A percentile compares a stretch with the other conserved stretches of the same genome.
Conservation (phyloP, 2,797 vertebrate species). For the Halcyon leucocephala region DNA sequence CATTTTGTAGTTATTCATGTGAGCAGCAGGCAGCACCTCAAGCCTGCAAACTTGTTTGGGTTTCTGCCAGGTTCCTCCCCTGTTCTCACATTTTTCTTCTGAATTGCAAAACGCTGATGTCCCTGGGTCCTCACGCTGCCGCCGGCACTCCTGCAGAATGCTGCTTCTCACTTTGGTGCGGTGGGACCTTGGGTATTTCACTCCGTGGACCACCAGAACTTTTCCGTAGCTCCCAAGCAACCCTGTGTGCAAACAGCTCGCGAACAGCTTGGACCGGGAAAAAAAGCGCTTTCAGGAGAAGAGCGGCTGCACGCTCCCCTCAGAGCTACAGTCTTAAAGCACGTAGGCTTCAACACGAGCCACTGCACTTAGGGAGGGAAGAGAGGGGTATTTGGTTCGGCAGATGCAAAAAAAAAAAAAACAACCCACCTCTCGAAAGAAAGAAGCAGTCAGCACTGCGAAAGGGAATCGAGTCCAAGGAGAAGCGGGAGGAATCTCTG, state of each 20-base stretch:
- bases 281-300: not conserved
- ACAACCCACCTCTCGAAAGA: not conserved
- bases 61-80: too few relatives aligned
- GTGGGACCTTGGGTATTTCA: not conserved
- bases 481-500: not conserved
- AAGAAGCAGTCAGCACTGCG: not conserved
- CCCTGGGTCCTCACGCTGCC: not conserved
- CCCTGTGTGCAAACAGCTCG: not conserved
- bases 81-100: not conserved
- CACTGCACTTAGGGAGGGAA: accelerated
- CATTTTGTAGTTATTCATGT: too few relatives aligned
- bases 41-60: too few relatives aligned
- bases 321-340: not conserved
- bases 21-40: too few relatives aligned
- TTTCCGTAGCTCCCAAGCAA: not conserved
- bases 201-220: not conserved
- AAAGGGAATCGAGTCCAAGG: not conserved
- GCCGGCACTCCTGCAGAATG: accelerated
- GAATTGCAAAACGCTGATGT: accelerated
- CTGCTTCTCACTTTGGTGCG: not conserved
- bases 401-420: not conserved
- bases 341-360: accelerated
- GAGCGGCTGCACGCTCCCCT: not conserved
- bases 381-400: not conserved
- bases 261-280: not conserved